These are phyloP conservation scores for Mastomys natalensis DNA, from an alignment of 2,113 vertebrate genomes.

Conservation along the genomic window DNA sequence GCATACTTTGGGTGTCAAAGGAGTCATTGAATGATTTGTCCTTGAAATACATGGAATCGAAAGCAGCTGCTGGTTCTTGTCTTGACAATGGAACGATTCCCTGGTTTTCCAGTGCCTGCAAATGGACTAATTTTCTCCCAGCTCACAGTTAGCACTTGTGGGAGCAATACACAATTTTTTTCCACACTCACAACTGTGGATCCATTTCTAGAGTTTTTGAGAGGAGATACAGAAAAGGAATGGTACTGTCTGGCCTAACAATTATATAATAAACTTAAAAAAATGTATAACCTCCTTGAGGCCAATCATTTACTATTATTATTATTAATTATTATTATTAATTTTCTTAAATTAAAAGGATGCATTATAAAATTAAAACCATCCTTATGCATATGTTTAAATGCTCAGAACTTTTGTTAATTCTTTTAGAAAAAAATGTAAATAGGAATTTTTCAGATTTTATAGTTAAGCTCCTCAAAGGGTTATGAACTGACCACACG, in stretches of 20 bases:
- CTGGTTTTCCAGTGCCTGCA: slow-evolving; percentile 73
- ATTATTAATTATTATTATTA: not conserved
- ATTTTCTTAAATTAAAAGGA: slow-evolving; percentile 40
- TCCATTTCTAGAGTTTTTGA: slow-evolving; percentile 74
- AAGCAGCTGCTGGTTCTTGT: slow-evolving; percentile 86
- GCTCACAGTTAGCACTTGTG: slow-evolving; percentile 81
- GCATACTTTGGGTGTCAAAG: slow-evolving; percentile 89
- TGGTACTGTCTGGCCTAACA: not conserved
- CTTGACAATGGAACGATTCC: slow-evolving; percentile 82
- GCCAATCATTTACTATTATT: not conserved
- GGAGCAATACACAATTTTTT: slow-evolving; percentile 20
- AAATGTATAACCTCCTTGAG: not conserved
- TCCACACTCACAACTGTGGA: slow-evolving; percentile 33
- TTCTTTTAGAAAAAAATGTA: slow-evolving; percentile 5
- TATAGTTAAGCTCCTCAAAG: not conserved
- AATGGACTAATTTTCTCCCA: slow-evolving; percentile 80
- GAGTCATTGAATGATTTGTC: slow-evolving; percentile 85
- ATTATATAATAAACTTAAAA: slow-evolving; percentile 33
- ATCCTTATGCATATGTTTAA: not conserved
- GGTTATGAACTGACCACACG: not conserved
- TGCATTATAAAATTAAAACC: slow-evolving; percentile 39
- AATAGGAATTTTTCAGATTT: slow-evolving; percentile 30
- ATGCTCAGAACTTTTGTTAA: not conserved
- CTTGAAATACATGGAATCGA: slow-evolving; percentile 88
- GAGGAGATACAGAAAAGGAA: not conserved